Evolutionary conservation across 2,888 invertebrate genomes (phyloP), one percentile per base, ranked within the genome.

Genomic region (Atrina japonica): DNA sequence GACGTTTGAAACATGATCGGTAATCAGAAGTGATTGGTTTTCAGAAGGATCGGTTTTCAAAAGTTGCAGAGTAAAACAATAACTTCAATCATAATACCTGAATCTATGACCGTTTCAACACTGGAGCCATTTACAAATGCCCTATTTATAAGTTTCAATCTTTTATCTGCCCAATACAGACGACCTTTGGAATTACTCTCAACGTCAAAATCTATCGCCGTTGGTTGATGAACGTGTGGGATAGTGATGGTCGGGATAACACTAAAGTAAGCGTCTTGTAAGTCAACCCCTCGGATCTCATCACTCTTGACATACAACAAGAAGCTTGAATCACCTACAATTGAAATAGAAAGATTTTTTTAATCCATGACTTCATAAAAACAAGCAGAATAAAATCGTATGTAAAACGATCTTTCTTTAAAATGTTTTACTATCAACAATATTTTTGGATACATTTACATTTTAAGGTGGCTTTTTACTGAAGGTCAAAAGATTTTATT

Each of bases 231-330:
- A 11, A 95, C 94, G 90, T 94, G 92, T 40, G 94, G 94, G 55
- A 93, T 91, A 69, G 95, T 94, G 77, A 96, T 94, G 23, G 96
- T 94, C 11, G 97, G 96, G 82, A 96, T 95, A 49, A 95, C 94
- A 88, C 94, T 95, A 90, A 94, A 94, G 88, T 93, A 93, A 2
- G 95, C 95, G 89, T 94, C 93, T 72, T 93, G 93, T 78, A 95
- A 91, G 91, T 96, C 96, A 70, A 97, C 94, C 52, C 96, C 97
- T 60, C 96, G 93, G 80, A 97, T 95, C 66, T 88, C 87, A 67
- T 84, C 84, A 53, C 84, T 84, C 63, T 85, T 84, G n/a, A 95
- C 94, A 85, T 96, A 94, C 77, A 97, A 92, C 75, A 97, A 91
- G 66, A 96, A 95, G 84, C 93, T 93, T 89, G 96, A 95, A 90